Evolutionary conservation across 2,888 invertebrate genomes (phyloP).

Genomic region (Venustoraphidia nigricollis): DNA sequence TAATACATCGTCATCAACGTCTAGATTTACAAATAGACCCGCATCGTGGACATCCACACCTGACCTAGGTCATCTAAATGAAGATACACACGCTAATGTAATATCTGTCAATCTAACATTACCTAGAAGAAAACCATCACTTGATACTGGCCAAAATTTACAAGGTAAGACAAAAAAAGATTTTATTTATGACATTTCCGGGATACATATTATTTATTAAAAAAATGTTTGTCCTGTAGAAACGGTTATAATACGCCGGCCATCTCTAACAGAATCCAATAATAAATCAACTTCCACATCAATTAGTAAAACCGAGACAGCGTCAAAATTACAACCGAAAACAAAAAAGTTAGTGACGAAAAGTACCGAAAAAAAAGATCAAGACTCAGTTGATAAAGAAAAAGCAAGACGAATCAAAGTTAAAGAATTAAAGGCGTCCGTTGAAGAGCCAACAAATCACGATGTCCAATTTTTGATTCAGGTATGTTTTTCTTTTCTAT

Average conservation of each 20-base stretch:
- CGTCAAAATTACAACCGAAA: conserved; percentile 9
- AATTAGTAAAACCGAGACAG: conserved; percentile 10
- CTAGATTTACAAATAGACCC: conserved; percentile 15
- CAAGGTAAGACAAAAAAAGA: conserved; percentile 17
- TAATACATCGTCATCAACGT: background rate
- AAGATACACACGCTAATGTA: conserved; percentile 42
- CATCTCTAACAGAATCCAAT: too few species aligned
- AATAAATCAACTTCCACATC: background rate
- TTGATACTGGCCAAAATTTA: conserved; percentile 33
- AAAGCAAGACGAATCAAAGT: conserved; percentile 16
- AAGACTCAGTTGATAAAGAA: conserved; percentile 22
- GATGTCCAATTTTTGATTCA: conserved; percentile 47
- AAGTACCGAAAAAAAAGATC: conserved; percentile 16
- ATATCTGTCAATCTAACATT: conserved; percentile 50
- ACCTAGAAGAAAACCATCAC: conserved; percentile 45
- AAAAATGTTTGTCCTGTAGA: too few species aligned
- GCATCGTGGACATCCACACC: conserved; percentile 73
- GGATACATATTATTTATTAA: background rate
- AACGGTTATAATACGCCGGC: too few species aligned
- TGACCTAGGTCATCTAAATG: conserved; percentile 50
- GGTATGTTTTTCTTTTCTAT: conserved; percentile 20
- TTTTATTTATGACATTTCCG: too few species aligned
- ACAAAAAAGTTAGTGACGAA: conserved; percentile 30
- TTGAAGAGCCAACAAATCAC: conserved; percentile 23
- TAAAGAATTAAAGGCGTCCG: conserved; percentile 9